Evolutionary conservation across 2,113 vertebrate genomes (phyloP).

Genomic region (Monarcha castaneiventris): DNA sequence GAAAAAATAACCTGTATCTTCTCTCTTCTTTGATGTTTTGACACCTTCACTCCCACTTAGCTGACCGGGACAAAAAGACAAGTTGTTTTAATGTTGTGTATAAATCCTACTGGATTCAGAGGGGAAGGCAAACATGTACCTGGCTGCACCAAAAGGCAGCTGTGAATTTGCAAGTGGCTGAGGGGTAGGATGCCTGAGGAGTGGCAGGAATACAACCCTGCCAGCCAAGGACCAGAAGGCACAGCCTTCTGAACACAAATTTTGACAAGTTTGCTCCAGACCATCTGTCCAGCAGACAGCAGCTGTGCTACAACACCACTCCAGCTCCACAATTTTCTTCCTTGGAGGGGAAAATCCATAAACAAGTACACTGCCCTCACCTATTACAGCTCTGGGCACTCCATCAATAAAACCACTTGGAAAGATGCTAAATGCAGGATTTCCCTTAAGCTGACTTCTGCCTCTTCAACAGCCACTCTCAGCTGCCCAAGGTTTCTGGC

Average conservation of each 20-base stretch:
- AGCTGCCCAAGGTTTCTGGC: not conserved
- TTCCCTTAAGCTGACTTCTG: not conserved
- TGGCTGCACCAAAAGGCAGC: not conserved
- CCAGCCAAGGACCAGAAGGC: not conserved
- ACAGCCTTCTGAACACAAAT: slow-evolving; percentile 1
- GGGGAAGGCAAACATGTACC: not conserved
- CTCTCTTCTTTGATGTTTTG: not conserved
- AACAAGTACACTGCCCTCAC: not conserved
- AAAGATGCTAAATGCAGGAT: not conserved
- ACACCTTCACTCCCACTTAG: not conserved
- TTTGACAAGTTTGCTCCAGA: not conserved
- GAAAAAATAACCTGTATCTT: not conserved
- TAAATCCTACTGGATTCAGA: not conserved
- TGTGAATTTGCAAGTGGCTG: not conserved
- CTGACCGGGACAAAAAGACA: not conserved
- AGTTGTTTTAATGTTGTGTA: not conserved
- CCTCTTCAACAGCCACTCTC: not conserved
- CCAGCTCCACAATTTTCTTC: not conserved
- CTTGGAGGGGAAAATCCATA: not conserved
- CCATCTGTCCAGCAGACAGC: not conserved
- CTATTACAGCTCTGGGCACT: not conserved
- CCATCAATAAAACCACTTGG: not conserved
- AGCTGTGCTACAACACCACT: not conserved
- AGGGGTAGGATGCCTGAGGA: not conserved
- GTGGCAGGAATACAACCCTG: not conserved